phyloP scores from a whole-genome alignment of 2,888 invertebrate genomes.

The Leistus spinibarbis region DNA sequence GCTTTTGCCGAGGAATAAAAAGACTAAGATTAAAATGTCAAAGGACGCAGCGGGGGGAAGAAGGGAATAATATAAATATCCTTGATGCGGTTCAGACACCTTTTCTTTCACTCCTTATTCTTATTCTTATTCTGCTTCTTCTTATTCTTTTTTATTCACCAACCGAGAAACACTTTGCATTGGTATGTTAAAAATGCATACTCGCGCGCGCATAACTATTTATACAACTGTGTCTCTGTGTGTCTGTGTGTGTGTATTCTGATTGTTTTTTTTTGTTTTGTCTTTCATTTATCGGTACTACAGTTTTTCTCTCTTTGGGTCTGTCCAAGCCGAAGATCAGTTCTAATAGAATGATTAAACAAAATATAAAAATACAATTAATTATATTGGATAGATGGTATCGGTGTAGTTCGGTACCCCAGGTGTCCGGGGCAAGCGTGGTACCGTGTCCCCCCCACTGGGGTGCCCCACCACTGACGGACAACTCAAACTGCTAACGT shows the following conservation, averaged over 20 bases:
- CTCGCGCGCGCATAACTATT: slow-evolving; percentile 45
- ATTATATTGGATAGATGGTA: slow-evolving; percentile 57
- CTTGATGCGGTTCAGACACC: slow-evolving; percentile 38
- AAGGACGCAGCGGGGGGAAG: slow-evolving; percentile 6
- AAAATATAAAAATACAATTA: slow-evolving; percentile 60
- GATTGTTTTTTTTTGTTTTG: slow-evolving; percentile 13
- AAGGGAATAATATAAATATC: slow-evolving; percentile 32
- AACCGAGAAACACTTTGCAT: slow-evolving; percentile 50
- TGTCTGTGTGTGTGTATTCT: slow-evolving; percentile 1
- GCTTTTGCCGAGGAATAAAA: too few relatives aligned
- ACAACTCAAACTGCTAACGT: slow-evolving; percentile 34
- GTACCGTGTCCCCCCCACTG: slow-evolving; percentile 43
- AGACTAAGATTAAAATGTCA: too few relatives aligned
- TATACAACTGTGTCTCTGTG: slow-evolving; percentile 19
- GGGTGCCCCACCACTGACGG: slow-evolving; percentile 43
- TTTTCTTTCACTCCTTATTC: slow-evolving; percentile 21
- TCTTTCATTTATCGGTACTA: slow-evolving; percentile 1
- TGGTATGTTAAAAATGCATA: slow-evolving; percentile 54
- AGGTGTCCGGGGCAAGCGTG: slow-evolving; percentile 52
- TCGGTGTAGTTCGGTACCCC: slow-evolving; percentile 52
- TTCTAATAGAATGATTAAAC: slow-evolving; percentile 59
- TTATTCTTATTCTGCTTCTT: not conserved
- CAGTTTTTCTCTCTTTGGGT: slow-evolving; percentile 12
- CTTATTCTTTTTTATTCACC: slow-evolving; percentile 7
- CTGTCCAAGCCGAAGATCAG: slow-evolving; percentile 46